Base-by-base conservation (phyloP, 2,888 invertebrate species). In the Drosophila anomalata region DNA sequence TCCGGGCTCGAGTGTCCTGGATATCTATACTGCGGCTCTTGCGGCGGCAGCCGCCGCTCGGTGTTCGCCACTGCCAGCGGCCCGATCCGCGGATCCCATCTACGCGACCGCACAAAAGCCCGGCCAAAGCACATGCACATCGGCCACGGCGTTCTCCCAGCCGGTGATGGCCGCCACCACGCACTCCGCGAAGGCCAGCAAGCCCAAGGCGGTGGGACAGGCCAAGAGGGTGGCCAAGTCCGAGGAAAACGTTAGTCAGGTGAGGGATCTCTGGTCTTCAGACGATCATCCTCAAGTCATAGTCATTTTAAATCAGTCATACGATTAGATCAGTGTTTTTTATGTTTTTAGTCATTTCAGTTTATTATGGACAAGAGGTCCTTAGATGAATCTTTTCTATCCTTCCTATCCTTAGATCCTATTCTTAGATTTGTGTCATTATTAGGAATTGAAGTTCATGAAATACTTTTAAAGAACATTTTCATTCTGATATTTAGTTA, bases 71-170 rank as follows among this genome's bases (percentile, higher is more conserved):
- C 55, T 86, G 75, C 71, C 87, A 17, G 57, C 57, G 44, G 54
- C 52, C 55, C 67, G 63, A 48, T 77, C 62, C 51, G 79, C 69
- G 62, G 89, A 91, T 75, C 91, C 91, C 52, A 84, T 91, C 76
- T 91, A 91, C 77, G 91, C 91, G 41, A 90, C 89, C 78, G 91
- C 91, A 88, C 90, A 91, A 89, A 91, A 90, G 73, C 70, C 78
- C 76, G 79, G 87, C 73, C 81, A 84, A 70, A 89, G 79, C 73
- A 73, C 61, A 54, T 86, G 90, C 79, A 85, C 77, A 57, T 81
- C 89, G 66, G 89, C 90, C 55, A 75, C 82, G 57, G 90, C 89
- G 61, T 69, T 90, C 31, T 89, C 87, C 50, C 79, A 89, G 80
- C 79, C 89, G 57, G 76, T 90, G 75, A 86, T 87, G 83, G 82